Base-by-base conservation (phyloP, 2,888 invertebrate genomes). In the Hirtodrosophila alboralis region DNA sequence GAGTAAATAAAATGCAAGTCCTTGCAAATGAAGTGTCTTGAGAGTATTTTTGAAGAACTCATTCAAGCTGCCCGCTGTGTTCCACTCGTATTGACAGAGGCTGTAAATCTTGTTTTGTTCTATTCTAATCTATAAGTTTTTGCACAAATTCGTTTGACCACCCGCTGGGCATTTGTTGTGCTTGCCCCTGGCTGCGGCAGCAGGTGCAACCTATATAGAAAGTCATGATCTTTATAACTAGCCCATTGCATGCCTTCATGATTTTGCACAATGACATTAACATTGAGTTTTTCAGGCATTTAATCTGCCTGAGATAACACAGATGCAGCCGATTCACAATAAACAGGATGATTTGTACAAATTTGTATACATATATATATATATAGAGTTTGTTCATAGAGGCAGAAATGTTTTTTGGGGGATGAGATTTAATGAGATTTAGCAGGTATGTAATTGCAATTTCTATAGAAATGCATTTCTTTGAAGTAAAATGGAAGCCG, bases 221-320 rank as follows among this genome's bases (percentile, higher is more conserved):
- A 53, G 45, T 56, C 61, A 58, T 74, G 77, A 76, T 77, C 68
- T 65, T 41, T 67, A 62, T 64, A n/a, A n/a, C 68, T 37, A 16
- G 40, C 45, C 27, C 30, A 9, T 26, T 52, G 47, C 37, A 49
- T 68, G 56, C 53, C 61, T 69, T 40, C 37, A 40, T 72, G 83
- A 66, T 61, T 78, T 72, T 61, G 62, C 69, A 77, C 79, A 81
- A 81, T 78, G 69, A 54, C 56, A 58, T 59, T 58, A 45, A 53
- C 67, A 71, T 36, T 58, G 48, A 34, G 33, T 57, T 28, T 47
- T n/a, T 21, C n/a, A n/a, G 28, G 53, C 36, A 31, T 59, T 64
- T 38, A 54, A 54, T 70, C 54, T 41, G 54, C 51, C 45, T 44
- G 65, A 69, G 60, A 65, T 52, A 54, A 57, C 47, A 44, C 67